Evolutionary conservation across 2,888 invertebrate genomes (phyloP), one percentile per base, ranked within the genome.

Genomic region (Tachystola acroxantha): DNA sequence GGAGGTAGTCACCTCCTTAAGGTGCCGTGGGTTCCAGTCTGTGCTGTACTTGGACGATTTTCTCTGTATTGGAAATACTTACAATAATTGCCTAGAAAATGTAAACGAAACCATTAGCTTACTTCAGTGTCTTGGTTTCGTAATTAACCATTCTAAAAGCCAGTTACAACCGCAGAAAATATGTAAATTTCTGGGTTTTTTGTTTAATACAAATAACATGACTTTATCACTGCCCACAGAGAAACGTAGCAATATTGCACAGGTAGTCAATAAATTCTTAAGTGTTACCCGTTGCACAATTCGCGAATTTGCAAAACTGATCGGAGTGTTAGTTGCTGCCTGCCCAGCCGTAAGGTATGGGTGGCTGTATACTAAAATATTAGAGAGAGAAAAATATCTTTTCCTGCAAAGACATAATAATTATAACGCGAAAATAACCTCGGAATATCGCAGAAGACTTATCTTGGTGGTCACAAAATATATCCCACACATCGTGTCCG

Each of bases 351-450:
- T 20, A 6, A 6, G 7, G 5, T 20, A 20, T 20, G 20, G 20
- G 2, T 24, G 22, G 24, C 5, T 38, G 5, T 29, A 34, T 19
- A 38, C 37, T 10, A 38, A 38, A 29, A 4, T 16, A n/a, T n/a
- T 38, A 7, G 37, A 38, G 9, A 19, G 29, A 10, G 14, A 29
- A 11, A 38, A 38, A 27, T 38, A 16, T 24, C 9, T 24, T 4
- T 30, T 38, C 11, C 11, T 22, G 4, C 13, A 29, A n/a, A 10
- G 9, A 7, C 3, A 33, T 4, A 10, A 29, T 14, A 16, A 20
- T 33, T 34, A 38, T 24, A 25, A 38, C 7, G 0, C 11, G 2
- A 20, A 13, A 6, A 32, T 37, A 11, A 7, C 7, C 2, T 4
- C 9, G 20, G n/a, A 14, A 34, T 16, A 7, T 7, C 7, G 3